These are phyloP conservation scores for Torymus tubicola DNA, from an alignment of 2,888 invertebrate species.

Conservation along the genomic window DNA sequence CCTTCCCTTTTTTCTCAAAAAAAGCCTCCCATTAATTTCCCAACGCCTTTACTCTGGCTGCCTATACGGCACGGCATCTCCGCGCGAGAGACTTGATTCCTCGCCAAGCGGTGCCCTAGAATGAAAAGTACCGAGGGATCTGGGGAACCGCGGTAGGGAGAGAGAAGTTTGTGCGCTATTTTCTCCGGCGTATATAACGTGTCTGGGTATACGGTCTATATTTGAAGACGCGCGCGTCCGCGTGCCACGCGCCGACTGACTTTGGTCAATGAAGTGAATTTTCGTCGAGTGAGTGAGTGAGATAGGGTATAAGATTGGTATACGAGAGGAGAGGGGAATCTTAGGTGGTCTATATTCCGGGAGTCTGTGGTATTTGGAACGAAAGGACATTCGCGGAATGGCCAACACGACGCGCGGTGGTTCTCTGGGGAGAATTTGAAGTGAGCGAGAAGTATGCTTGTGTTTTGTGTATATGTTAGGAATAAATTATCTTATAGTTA, in stretches of 20 bases:
- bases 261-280: slow-evolving; percentile 20
- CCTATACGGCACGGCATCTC: too few species aligned
- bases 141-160: background rate
- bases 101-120: slow-evolving; percentile 1
- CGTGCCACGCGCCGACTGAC: slow-evolving; percentile 2
- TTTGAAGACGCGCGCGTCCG: slow-evolving; percentile 31
- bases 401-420: too few species aligned
- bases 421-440: too few species aligned
- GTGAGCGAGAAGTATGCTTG: too few species aligned
- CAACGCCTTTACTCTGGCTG: slow-evolving; percentile 6
- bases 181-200: slow-evolving; percentile 15
- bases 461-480: too few species aligned
- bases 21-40: slow-evolving; percentile 23
- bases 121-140: slow-evolving; percentile 28
- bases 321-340: too few species aligned
- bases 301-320: background rate
- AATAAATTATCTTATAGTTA: too few species aligned
- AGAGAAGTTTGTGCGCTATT: slow-evolving; percentile 13
- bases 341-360: too few species aligned
- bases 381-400: too few species aligned
- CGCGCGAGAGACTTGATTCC: too few species aligned
- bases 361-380: too few species aligned
- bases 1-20: too few species aligned
- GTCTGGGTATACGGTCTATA: slow-evolving; percentile 33
- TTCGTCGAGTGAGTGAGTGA: background rate